Conservation (phyloP, 1,140 invertebrate species). For the Scaptomyza hsui region DNA sequence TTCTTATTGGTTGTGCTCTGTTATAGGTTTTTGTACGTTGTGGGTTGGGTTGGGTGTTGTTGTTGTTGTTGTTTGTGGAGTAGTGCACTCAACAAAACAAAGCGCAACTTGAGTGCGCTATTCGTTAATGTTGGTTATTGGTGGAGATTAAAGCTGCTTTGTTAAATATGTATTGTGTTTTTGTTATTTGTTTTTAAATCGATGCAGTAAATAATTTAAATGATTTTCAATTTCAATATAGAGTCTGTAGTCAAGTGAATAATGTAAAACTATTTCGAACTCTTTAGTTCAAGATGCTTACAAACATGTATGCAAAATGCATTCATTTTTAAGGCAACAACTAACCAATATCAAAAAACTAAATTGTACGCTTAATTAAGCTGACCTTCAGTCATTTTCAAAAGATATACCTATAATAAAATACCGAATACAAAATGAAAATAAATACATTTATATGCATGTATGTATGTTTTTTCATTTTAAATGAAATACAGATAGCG, state of each 20-base stretch:
- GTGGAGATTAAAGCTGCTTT: background rate
- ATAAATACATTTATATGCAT: slow-evolving; percentile 38
- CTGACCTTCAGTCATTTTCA: slow-evolving; percentile 75
- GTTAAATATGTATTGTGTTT: background rate
- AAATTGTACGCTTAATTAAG: slow-evolving; percentile 74
- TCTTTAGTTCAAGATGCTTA: slow-evolving; percentile 14
- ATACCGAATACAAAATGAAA: slow-evolving; percentile 47
- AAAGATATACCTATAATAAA: slow-evolving; percentile 68
- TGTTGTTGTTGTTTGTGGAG: background rate
- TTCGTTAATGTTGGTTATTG: background rate
- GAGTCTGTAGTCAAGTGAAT: too few species aligned
- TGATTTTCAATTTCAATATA: too few species aligned
- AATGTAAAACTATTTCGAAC: too few species aligned
- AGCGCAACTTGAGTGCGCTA: slow-evolving; percentile 4
- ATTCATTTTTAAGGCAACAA: slow-evolving; percentile 24
- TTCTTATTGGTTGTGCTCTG: slow-evolving; percentile 43
- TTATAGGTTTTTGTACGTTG: slow-evolving; percentile 49
- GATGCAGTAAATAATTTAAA: too few species aligned
- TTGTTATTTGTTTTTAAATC: too few species aligned
- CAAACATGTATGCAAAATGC: slow-evolving; percentile 29
- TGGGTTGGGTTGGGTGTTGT: slow-evolving; percentile 48
- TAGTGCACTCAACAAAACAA: slow-evolving; percentile 26
- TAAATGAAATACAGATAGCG: slow-evolving; percentile 26
- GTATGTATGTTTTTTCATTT: slow-evolving; percentile 31
- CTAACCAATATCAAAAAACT: too few species aligned